Percentiles rank a stretch among this genome's conserved stretches.
Evolutionary conservation across 2,888 invertebrate genomes (phyloP).

Genomic region (Arrhopalites spinosus): DNA sequence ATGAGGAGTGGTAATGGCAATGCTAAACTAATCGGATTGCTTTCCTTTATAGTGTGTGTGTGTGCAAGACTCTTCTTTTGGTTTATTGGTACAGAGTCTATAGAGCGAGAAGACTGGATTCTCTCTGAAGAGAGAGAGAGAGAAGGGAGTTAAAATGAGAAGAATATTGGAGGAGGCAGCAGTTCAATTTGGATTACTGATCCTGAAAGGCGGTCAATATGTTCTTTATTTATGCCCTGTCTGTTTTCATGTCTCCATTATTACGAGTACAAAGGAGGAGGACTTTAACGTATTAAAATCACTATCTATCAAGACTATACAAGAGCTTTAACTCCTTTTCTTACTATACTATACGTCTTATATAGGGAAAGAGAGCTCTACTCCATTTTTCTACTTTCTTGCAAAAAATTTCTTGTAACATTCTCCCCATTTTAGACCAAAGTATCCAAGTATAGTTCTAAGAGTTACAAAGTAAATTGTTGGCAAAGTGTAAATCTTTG

Average conservation of each 20-base stretch:
- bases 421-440: too few species aligned
- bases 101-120: background rate
- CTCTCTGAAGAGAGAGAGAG: background rate
- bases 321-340: too few species aligned
- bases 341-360: too few species aligned
- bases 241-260: background rate
- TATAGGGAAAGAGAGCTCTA: background rate
- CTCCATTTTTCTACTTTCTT: background rate
- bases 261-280: background rate
- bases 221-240: conserved; percentile 15
- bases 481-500: too few species aligned
- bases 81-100: background rate
- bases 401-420: background rate
- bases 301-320: too few species aligned
- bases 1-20: conserved; percentile 11
- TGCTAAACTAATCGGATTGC: conserved; percentile 30
- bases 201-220: conserved; percentile 26
- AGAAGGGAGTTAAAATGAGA: conserved; percentile 9
- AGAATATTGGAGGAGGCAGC: background rate
- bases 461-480: too few species aligned
- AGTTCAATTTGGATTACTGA: conserved; percentile 29
- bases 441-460: too few species aligned
- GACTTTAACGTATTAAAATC: background rate
- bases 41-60: conserved; percentile 2
- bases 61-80: background rate